Evolutionary conservation across 2,888 invertebrate species (phyloP).

Genomic region (Bimastos eiseni): DNA sequence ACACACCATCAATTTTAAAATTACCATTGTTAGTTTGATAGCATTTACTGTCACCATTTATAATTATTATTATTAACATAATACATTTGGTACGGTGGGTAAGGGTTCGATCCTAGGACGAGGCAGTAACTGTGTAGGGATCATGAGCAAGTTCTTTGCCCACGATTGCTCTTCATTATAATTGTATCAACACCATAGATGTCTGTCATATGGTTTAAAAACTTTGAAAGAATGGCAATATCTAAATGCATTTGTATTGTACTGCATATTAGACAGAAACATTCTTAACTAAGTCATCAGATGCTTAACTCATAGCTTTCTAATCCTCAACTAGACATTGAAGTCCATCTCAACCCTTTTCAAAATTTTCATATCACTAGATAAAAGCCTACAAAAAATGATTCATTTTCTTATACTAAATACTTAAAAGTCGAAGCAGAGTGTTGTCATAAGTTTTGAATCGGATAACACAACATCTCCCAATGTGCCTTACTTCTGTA

Average conservation of each 20-base stretch:
- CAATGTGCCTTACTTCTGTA: background rate
- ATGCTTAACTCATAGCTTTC: background rate
- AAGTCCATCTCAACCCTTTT: background rate
- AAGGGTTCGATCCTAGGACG: too few species aligned
- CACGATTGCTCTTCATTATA: too few species aligned
- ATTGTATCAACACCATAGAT: too few species aligned
- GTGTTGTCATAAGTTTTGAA: background rate
- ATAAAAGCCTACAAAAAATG: background rate
- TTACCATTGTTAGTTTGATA: background rate
- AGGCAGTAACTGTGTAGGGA: too few species aligned
- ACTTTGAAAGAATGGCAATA: too few species aligned
- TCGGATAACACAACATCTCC: background rate
- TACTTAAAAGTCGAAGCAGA: background rate
- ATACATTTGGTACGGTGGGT: too few species aligned
- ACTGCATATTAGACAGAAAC: background rate
- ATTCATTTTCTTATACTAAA: too few species aligned
- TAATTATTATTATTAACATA: too few species aligned
- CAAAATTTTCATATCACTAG: background rate
- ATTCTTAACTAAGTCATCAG: background rate
- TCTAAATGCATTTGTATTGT: too few species aligned
- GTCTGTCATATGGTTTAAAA: too few species aligned
- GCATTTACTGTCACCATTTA: background rate
- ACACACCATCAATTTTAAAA: background rate
- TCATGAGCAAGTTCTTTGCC: too few species aligned
- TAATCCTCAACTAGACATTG: background rate